Conservation (phyloP, 2,113 vertebrate genomes). For the Ursus arctos region DNA sequence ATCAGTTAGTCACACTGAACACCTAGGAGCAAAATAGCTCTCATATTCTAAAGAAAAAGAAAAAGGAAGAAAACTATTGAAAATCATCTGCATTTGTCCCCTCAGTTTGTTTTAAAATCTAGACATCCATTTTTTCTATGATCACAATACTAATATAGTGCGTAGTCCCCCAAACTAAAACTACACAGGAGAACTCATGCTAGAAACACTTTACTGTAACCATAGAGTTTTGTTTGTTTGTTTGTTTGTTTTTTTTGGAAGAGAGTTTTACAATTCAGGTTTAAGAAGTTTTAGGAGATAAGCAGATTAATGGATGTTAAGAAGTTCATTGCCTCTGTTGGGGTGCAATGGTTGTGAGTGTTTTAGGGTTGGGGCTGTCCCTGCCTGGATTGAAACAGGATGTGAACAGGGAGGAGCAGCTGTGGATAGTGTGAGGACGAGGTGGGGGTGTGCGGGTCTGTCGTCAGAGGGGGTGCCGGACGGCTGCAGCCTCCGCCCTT, state of each 20-base stretch:
- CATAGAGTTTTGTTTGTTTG: background rate
- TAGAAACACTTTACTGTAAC: background rate
- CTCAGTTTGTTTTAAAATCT: conserved; percentile 40
- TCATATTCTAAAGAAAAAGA: background rate
- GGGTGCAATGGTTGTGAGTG: background rate
- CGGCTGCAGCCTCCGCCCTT: background rate
- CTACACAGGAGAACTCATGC: background rate
- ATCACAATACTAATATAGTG: conserved; percentile 19
- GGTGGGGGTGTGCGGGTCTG: background rate
- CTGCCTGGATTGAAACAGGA: background rate
- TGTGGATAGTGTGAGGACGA: too few species aligned
- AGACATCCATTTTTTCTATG: conserved; percentile 27
- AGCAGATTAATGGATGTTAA: background rate
- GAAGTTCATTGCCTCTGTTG: background rate
- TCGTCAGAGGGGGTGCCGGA: background rate
- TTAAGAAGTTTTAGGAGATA: background rate
- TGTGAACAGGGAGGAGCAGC: too few species aligned
- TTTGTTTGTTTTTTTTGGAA: background rate
- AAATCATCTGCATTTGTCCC: background rate
- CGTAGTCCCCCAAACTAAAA: conserved; percentile 11
- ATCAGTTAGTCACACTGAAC: background rate
- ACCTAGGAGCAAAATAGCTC: conserved; percentile 49
- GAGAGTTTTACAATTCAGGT: background rate
- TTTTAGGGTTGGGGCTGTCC: background rate
- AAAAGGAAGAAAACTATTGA: background rate